Evolutionary conservation across 2,888 invertebrate species (phyloP).

Genomic region (Cyrtodaria siliqua): DNA sequence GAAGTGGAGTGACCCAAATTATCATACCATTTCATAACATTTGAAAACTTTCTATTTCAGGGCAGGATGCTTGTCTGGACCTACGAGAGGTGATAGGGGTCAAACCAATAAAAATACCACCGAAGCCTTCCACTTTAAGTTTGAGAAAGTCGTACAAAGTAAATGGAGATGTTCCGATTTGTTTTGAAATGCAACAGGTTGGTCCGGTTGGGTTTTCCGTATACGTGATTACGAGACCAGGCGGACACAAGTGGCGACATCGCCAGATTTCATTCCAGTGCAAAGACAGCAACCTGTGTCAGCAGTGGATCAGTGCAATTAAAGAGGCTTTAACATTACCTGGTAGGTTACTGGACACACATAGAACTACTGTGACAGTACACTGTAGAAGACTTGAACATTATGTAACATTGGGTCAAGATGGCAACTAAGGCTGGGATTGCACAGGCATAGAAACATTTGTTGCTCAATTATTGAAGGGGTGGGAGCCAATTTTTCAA

Average conservation of each 20-base stretch:
- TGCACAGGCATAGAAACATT: no score
- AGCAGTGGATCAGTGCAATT: constrained; percentile 82
- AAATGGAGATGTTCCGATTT: constrained; percentile 63
- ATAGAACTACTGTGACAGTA: no score
- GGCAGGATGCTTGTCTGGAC: constrained; percentile 55
- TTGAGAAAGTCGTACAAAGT: constrained; percentile 57
- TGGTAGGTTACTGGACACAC: no score
- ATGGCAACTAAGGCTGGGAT: no score
- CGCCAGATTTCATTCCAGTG: constrained; percentile 78
- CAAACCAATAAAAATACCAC: constrained; percentile 56
- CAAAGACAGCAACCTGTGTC: constrained; percentile 81
- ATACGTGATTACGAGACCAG: constrained; percentile 71
- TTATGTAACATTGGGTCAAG: no score
- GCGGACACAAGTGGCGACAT: constrained; percentile 81
- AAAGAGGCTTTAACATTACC: constrained; percentile 80
- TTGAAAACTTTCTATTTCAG: no score
- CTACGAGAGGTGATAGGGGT: constrained; percentile 63
- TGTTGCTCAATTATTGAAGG: no score
- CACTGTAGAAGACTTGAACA: no score
- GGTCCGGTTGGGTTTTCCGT: constrained; percentile 77
- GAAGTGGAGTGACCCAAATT: no score
- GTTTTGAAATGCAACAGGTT: constrained; percentile 76
- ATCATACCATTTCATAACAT: no score
- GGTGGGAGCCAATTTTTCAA: no score
- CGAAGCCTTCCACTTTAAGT: constrained; percentile 44